phyloP scores from a whole-genome alignment of 1,140 invertebrate genomes.

The Neodiprion pinetum region DNA sequence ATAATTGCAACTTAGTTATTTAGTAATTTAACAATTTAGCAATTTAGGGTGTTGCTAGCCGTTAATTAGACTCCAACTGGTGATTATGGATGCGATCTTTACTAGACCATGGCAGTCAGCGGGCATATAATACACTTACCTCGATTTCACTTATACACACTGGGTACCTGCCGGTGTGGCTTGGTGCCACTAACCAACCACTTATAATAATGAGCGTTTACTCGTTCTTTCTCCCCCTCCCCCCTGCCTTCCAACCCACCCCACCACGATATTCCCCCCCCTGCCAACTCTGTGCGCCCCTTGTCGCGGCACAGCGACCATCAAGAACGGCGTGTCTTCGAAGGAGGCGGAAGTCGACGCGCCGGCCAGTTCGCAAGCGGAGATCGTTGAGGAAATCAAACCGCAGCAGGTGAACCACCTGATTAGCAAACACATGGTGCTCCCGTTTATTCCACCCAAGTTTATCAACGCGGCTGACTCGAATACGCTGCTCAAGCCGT shows the following conservation, averaged over 20 bases:
- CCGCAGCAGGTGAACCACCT: conserved; percentile 62
- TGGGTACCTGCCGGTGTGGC: background rate
- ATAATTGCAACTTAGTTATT: background rate
- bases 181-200: conserved; percentile 21
- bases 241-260: conserved; percentile 15
- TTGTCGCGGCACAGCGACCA: conserved; percentile 58
- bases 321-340: conserved; percentile 56
- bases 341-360: conserved; percentile 46
- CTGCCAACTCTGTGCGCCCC: conserved; percentile 29
- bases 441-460: conserved; percentile 88
- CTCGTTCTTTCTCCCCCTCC: conserved; percentile 17
- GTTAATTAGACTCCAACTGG: conserved; percentile 11
- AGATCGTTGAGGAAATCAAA: conserved; percentile 51
- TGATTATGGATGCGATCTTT: conserved; percentile 54
- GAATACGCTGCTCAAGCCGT: conserved; percentile 87
- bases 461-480: conserved; percentile 76
- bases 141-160: conserved; percentile 58
- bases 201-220: conserved; percentile 37
- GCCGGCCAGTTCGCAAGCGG: conserved; percentile 48
- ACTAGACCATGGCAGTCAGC: conserved; percentile 59
- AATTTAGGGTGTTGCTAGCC: background rate
- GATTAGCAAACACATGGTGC: conserved; percentile 81
- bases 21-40: conserved; percentile 3
- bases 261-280: conserved; percentile 21
- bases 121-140: conserved; percentile 64